Evolutionary conservation across 2,888 invertebrate genomes (phyloP), one percentile per base, ranked within the genome.

Genomic region (Heterodera filipjevi): DNA sequence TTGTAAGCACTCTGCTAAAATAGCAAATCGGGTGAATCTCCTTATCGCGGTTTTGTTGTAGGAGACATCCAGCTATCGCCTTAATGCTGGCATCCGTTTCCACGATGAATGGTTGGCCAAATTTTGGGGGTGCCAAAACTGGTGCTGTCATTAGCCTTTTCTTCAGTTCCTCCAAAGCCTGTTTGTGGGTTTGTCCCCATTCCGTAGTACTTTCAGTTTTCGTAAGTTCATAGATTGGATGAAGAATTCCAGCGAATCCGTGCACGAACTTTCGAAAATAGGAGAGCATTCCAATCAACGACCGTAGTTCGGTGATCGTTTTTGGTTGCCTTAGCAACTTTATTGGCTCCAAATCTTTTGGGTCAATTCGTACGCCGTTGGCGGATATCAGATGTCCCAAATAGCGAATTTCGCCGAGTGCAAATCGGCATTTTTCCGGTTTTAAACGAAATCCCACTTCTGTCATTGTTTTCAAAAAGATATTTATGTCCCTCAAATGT

Each of bases 241-340:
- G 71, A 5, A 81, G 80, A 0, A 83, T 77, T 10, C 68, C 66
- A 0, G 85, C 85, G 68, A 77, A 85, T 22, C 78, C 35, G 32
- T 35, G 30, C 22, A 85, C 74, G 70, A 83, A 85, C 16, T 75
- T 27, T 1, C 85, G 79, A 46, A 82, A 83, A 72, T 83, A 85
- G 16, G 73, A 75, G 0, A 75, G 64, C 53, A 80, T 75, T 44
- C 85, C 85, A 16, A 85, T 66, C 81, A 85, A 44, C 32, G 44
- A 19, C 16, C 80, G n/a, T 1, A 80, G 46, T 76, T 80, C 74
- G 3, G 39, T 70, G 1, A 80, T 27, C 6, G 64, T 71, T 44
- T 49, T 80, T 16, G 80, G 80, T 19, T 27, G n/a, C 39, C 27
- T 76, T 19, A 76, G 32, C 27, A 10, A 16, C 1, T 64, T 19